phyloP scores from a whole-genome alignment of 2,797 vertebrate genomes.

The Chiloscyllium punctatum region DNA sequence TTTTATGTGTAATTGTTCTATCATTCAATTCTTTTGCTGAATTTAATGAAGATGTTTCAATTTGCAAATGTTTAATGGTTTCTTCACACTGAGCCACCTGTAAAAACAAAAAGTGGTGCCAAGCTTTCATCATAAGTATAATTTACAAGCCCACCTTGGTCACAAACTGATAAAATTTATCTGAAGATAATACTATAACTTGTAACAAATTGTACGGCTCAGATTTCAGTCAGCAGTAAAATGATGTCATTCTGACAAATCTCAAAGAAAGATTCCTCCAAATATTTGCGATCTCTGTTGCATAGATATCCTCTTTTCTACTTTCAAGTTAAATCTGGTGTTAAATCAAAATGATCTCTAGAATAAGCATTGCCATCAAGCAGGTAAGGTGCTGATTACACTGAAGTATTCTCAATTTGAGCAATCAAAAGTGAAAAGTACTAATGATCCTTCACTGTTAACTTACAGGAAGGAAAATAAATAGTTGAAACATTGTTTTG shows the following conservation, averaged over 20 bases:
- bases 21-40: slow-evolving; percentile 51
- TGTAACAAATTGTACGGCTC: background rate
- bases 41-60: slow-evolving; percentile 47
- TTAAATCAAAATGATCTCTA: no score
- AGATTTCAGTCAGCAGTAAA: background rate
- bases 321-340: no score
- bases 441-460: background rate
- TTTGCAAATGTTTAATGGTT: slow-evolving; percentile 47
- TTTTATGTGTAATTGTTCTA: slow-evolving; percentile 52
- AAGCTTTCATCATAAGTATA: background rate
- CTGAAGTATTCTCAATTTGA: background rate
- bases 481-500: background rate
- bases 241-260: background rate
- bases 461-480: background rate
- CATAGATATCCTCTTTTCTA: background rate
- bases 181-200: background rate
- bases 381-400: no score
- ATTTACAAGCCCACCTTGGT: slow-evolving; percentile 7
- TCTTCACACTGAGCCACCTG: slow-evolving; percentile 47
- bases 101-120: slow-evolving; percentile 5
- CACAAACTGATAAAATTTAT: background rate
- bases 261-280: background rate
- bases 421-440: background rate
- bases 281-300: background rate
- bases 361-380: no score